These are phyloP conservation scores for Camponotus vicinus DNA, from an alignment of 1,140 invertebrate genomes.

Conservation along the genomic window DNA sequence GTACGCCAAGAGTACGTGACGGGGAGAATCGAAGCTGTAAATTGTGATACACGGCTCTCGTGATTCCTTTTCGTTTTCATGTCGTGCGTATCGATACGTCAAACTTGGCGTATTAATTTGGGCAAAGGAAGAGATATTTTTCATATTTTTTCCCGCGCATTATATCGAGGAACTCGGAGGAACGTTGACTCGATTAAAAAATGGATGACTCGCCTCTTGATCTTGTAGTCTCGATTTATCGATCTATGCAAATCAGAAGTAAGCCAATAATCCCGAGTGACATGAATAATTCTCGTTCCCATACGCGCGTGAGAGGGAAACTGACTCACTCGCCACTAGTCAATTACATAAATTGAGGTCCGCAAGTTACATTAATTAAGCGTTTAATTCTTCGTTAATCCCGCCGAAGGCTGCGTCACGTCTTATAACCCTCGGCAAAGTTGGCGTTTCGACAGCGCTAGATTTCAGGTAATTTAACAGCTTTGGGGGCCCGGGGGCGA, in stretches of 20 bases:
- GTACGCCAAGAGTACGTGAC: neutral
- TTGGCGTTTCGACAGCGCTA: constrained; percentile 33
- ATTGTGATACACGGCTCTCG: neutral
- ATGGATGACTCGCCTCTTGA: neutral
- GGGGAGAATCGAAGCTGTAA: constrained; percentile 5
- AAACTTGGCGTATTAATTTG: neutral
- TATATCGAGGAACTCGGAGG: too few species aligned
- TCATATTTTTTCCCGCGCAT: too few species aligned
- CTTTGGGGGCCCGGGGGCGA: neutral
- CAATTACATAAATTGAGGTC: constrained; percentile 54
- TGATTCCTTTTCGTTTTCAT: neutral
- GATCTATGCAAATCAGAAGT: constrained; percentile 68
- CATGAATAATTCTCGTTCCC: constrained; percentile 46
- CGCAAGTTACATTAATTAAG: constrained; percentile 61
- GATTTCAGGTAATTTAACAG: constrained; percentile 15
- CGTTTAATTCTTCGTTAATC: constrained; percentile 62
- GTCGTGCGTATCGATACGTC: neutral
- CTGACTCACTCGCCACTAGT: constrained; percentile 38
- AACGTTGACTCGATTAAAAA: too few species aligned
- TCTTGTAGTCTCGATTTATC: constrained; percentile 45
- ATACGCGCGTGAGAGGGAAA: constrained; percentile 4
- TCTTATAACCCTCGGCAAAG: constrained; percentile 19
- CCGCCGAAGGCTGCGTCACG: constrained; percentile 32
- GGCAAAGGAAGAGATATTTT: neutral
- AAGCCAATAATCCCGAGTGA: constrained; percentile 49